Percentiles rank a stretch among this genome's conserved stretches.
These are phyloP conservation scores for Miichthys miiuy DNA, from an alignment of 2,797 vertebrate species.

Conservation along the genomic window DNA sequence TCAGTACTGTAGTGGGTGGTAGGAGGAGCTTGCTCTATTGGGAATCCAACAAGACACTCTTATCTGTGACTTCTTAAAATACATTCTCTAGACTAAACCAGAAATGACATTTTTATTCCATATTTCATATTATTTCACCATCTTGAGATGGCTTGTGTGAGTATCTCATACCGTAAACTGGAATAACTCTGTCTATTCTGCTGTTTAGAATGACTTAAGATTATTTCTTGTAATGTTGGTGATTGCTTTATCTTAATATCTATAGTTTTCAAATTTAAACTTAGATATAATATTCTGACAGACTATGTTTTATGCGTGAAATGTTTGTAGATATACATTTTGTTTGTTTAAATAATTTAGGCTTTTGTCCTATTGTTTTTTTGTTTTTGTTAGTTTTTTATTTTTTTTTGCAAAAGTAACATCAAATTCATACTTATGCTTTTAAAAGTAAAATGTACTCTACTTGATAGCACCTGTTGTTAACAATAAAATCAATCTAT, in stretches of 20 bases:
- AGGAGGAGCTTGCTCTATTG: slow-evolving; percentile 62
- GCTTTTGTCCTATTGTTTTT: neutral
- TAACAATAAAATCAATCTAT: neutral
- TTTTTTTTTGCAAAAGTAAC: neutral
- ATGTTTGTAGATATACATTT: neutral
- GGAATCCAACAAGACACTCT: slow-evolving; percentile 61
- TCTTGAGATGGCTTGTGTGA: slow-evolving; percentile 8
- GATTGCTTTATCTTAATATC: neutral
- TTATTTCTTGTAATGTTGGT: neutral
- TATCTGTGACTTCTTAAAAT: slow-evolving; percentile 67
- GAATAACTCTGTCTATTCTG: neutral
- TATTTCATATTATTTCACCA: slow-evolving; percentile 22
- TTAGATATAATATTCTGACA: neutral
- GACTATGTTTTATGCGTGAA: neutral
- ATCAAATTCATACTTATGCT: neutral
- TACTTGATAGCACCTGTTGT: neutral
- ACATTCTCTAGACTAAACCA: slow-evolving; percentile 40
- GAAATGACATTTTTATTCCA: slow-evolving; percentile 14
- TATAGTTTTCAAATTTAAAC: neutral
- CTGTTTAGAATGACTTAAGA: slow-evolving; percentile 6
- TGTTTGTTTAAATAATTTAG: neutral
- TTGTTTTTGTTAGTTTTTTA: too few relatives aligned
- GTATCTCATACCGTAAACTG: slow-evolving; percentile 18
- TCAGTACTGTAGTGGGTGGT: slow-evolving; percentile 70
- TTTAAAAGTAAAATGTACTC: neutral